Percentiles rank a stretch among this genome's conserved stretches.
Evolutionary conservation across 1,140 invertebrate species (phyloP).

Genomic region (Dinothrombium tinctorium): DNA sequence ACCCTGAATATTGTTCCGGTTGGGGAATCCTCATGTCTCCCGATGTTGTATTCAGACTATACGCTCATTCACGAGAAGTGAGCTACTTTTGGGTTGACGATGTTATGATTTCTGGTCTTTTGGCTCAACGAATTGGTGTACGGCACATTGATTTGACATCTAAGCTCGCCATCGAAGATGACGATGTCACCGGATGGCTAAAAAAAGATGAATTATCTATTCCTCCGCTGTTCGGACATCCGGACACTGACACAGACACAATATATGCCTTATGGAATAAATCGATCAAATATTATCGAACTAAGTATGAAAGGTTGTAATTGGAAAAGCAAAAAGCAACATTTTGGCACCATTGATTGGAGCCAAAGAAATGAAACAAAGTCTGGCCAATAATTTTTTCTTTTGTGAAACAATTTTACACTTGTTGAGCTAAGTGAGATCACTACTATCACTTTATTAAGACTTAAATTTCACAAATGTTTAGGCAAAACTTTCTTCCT

Average conservation of each 20-base stretch:
- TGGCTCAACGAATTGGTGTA: conserved; percentile 33
- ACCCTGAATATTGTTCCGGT: conserved; percentile 24
- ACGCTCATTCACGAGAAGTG: conserved; percentile 14
- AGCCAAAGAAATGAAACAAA: too few species aligned
- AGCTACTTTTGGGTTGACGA: conserved; percentile 66
- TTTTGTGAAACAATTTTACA: too few species aligned
- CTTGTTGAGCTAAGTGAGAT: too few species aligned
- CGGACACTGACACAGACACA: conserved; percentile 10
- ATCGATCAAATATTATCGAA: conserved; percentile 15
- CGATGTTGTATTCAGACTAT: conserved; percentile 20
- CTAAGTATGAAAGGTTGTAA: too few species aligned
- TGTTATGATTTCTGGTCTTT: conserved; percentile 46
- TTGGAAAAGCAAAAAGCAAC: too few species aligned
- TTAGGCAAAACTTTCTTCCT: too few species aligned
- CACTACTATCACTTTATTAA: too few species aligned
- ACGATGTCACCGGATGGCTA: conserved; percentile 13
- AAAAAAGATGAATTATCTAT: background rate
- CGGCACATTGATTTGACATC: conserved; percentile 29
- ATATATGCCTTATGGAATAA: conserved; percentile 16
- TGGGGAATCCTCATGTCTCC: conserved; percentile 22
- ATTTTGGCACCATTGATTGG: too few species aligned
- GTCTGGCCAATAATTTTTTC: too few species aligned
- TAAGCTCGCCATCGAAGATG: conserved; percentile 10
- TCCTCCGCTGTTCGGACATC: conserved; percentile 16
- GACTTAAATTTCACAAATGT: too few species aligned